Evolutionary conservation across 2,113 vertebrate genomes (phyloP), one percentile per base, ranked within the genome.

Genomic region (Lycocorax pyrrhopterus): DNA sequence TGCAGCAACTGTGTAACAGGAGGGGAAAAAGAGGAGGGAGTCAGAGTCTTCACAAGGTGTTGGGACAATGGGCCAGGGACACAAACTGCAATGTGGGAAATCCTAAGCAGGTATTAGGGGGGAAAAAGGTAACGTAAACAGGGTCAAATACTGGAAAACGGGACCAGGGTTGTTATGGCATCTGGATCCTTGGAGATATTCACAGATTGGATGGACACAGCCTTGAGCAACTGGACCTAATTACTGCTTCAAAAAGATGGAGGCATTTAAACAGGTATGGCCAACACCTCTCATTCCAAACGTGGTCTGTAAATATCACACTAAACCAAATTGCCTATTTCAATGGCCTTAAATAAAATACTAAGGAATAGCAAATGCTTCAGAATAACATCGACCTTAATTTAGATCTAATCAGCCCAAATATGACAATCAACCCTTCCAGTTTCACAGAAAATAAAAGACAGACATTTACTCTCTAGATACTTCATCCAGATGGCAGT

Each of bases 51-150:
- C 22, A 56, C 20, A 59, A 66, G 7, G 26, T 44, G 21, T 10
- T 3, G n/a, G 23, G 46, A 89, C 29, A 67, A 29, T 15, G 21
- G 10, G 29, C 15, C 53, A 51, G 2, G 4, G 41, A 77, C 41
- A 79, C 52, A 62, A 84, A 74, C 4, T 18, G 30, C 41, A 37
- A 46, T 1, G 0, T 6, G 18, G 26, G 33, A 49, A 83, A 76
- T 22, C 30, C 44, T 69, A 76, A 26, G 3, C 0, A 77, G 25
- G 11, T 17, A 47, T 27, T 12, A 20, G 13, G 10, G 53, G 11
- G n/a, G 23, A 10, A 56, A 87, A 44, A 37, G 13, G 11, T 32
- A 69, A 55, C 0, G 0, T 33, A 5, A 74, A 17, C 26, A 9
- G 22, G 11, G 20, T 43, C 33, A 84, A 74, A 80, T 6, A 71